Conservation (phyloP, 2,797 vertebrate genomes). For the Pseudochaenichthys georgianus region DNA sequence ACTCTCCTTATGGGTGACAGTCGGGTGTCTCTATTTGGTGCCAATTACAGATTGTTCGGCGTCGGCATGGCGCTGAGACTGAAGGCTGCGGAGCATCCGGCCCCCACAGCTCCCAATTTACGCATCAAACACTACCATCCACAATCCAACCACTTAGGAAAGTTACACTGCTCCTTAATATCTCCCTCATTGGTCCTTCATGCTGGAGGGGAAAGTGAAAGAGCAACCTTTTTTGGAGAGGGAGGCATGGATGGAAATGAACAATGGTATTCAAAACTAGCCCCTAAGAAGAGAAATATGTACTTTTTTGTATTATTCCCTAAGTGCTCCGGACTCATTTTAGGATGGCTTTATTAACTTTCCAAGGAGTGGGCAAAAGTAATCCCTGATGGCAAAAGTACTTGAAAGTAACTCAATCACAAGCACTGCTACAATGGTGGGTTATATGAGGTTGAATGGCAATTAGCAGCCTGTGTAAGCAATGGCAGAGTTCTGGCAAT, state of each 20-base stretch:
- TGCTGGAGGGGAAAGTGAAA: conserved; percentile 32
- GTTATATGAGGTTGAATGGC: neutral
- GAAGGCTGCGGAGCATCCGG: conserved; percentile 64
- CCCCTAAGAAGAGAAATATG: conserved; percentile 2
- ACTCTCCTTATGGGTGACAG: conserved; percentile 68
- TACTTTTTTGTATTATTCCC: conserved; percentile 8
- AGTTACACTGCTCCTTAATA: conserved; percentile 58
- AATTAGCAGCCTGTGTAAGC: conserved; percentile 26
- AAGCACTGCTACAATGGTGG: neutral
- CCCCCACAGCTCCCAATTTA: conserved; percentile 74
- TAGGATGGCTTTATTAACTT: conserved; percentile 17
- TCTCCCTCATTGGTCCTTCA: conserved; percentile 53
- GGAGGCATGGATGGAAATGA: conserved; percentile 32
- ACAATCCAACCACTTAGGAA: conserved; percentile 59
- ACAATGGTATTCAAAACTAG: conserved; percentile 30
- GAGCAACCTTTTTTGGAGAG: conserved; percentile 37
- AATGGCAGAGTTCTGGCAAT: conserved; percentile 7
- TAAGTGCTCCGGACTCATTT: neutral
- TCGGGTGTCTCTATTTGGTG: conserved; percentile 73
- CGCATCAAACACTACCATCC: conserved; percentile 69
- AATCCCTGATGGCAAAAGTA: neutral
- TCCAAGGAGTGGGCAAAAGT: conserved; percentile 9
- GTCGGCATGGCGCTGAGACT: conserved; percentile 64
- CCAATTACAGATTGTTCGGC: conserved; percentile 79
- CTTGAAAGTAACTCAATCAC: conserved; percentile 14